Conservation (phyloP, 2,113 vertebrate genomes). For the Notothenia rossii region DNA sequence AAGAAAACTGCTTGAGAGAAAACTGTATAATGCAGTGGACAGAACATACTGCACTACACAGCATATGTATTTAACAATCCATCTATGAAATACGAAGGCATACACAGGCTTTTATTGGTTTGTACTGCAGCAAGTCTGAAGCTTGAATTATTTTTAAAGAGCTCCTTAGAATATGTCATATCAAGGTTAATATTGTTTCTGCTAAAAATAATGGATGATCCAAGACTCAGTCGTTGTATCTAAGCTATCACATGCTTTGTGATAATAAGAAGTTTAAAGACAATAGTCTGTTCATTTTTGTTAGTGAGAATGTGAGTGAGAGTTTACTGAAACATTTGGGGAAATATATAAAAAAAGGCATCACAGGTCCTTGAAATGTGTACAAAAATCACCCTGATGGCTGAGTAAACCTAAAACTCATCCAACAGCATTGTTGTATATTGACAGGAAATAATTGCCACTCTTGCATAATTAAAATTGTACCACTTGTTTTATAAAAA, state of each 20-base stretch:
- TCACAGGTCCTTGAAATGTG: not conserved
- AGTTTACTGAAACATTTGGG: not conserved
- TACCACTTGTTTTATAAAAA: slow-evolving; percentile 16
- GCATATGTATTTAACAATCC: not conserved
- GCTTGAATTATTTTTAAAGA: not conserved
- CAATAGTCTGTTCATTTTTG: not conserved
- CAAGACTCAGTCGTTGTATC: not conserved
- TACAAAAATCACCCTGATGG: not conserved
- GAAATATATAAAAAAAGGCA: not conserved
- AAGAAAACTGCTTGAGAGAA: not conserved
- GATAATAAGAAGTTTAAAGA: not conserved
- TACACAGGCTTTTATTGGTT: not conserved
- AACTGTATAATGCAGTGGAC: not conserved
- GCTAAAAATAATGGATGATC: not conserved
- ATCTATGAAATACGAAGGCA: not conserved
- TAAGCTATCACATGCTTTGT: not conserved
- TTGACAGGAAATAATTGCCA: not conserved
- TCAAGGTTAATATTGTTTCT: not conserved
- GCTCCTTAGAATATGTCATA: not conserved
- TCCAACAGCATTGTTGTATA: not conserved
- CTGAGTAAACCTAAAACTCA: not conserved
- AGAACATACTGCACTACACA: not conserved
- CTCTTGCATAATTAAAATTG: not conserved
- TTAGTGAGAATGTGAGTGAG: not conserved
- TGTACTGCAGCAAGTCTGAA: not conserved